Base-by-base conservation (phyloP, 2,888 invertebrate species). In the Xylota sylvarum region DNA sequence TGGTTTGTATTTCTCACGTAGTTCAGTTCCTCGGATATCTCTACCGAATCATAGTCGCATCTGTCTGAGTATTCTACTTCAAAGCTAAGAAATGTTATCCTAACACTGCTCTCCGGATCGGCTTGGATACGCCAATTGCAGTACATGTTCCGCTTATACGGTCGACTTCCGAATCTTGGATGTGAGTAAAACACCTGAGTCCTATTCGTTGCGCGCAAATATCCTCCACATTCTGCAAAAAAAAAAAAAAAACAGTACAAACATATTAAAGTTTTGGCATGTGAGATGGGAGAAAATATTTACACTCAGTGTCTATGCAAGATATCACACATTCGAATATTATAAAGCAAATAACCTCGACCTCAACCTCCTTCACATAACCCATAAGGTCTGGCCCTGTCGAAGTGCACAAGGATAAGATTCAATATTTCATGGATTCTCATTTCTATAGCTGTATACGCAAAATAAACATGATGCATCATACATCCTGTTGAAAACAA, bases 81-180 rank as follows among this genome's bases (percentile, higher is more conserved):
- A 81, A 93, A 93, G 32, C 97, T 96, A 19, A 97, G 93, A 93
- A 99, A 99, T 60, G 96, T 96, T 27, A 99, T 93, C 89, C 95
- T 95, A 10, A 97, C 97, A 89, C 96, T 96, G 90, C 96, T 95
- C 7, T 97, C 97, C 3, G 95, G 93, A 10, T 96, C 95, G 0
- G 98, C 96, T 90, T 97, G 97, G 81, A 99, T 97, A 48, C 96
- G 96, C 99, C 99, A 99, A 92, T 98, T 97, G 91, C 99, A 99
- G 91, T 98, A 97, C 67, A 97, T 96, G 73, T 95, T 95, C 79
- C 96, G 96, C 89, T 97, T 97, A 92, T 99, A 99, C 76, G 96
- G 96, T 78, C 96, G 95, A 91, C 96, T 97, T 0, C 98, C 98
- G 91, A 97, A 99, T 74, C 96, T 96, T 0, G 98, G 96, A 93